Conservation (phyloP, 2,113 vertebrate species). For the Calypte anna region DNA sequence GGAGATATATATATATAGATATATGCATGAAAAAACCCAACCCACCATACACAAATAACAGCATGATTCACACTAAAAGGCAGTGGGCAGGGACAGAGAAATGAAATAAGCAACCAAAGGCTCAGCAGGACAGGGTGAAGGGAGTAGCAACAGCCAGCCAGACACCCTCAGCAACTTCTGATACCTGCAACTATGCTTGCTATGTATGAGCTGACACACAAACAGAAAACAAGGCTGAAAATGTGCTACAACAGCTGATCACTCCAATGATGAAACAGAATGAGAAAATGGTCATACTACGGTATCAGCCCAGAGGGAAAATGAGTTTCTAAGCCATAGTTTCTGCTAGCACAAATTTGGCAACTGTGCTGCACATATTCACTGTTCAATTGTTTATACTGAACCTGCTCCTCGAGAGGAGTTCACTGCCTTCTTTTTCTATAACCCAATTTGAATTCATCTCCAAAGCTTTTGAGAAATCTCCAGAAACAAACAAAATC, state of each 20-base stretch:
- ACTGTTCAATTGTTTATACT: neutral
- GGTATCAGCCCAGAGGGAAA: neutral
- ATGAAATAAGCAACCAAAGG: neutral
- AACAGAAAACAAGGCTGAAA: neutral
- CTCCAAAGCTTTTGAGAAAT: neutral
- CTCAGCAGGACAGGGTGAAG: neutral
- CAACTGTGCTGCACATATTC: neutral
- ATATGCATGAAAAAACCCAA: neutral
- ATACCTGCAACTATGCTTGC: fast-evolving
- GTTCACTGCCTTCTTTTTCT: neutral
- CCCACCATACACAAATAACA: conserved; percentile 27
- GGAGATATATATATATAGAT: neutral
- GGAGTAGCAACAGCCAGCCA: neutral
- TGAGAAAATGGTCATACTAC: neutral
- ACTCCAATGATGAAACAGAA: neutral
- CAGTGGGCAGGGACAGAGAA: conserved; percentile 36
- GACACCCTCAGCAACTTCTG: neutral
- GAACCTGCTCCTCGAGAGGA: neutral
- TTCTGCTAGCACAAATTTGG: neutral
- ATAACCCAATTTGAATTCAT: neutral
- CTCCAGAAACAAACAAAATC: neutral
- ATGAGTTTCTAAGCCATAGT: neutral
- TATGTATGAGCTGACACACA: neutral
- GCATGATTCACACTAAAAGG: conserved; percentile 40
- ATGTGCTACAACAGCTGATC: neutral